Conservation (phyloP, 2,797 vertebrate genomes). For the Darevskia nairensis region DNA sequence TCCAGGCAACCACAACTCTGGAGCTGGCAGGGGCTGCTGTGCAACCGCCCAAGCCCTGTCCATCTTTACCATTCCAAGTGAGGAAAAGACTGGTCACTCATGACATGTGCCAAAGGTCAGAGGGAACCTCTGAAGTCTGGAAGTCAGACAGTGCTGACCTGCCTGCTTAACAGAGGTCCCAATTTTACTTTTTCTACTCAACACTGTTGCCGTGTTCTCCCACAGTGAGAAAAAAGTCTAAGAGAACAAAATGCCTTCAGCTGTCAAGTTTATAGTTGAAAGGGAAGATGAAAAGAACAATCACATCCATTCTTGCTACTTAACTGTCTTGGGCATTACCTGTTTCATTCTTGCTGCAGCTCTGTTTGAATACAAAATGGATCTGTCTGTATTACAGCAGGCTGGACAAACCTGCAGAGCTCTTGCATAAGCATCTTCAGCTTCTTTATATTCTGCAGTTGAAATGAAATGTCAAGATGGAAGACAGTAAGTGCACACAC, state of each 20-base stretch:
- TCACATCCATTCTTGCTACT: not conserved
- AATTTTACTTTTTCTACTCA: not conserved
- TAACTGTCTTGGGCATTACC: constrained; percentile 73
- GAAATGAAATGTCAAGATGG: constrained; percentile 16
- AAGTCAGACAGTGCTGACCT: not conserved
- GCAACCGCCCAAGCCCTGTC: not conserved
- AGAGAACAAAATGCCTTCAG: not conserved
- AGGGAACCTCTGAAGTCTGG: not conserved
- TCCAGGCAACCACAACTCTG: not conserved
- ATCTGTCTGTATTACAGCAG: constrained; percentile 85
- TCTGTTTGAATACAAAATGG: constrained; percentile 93
- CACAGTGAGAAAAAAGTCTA: not conserved
- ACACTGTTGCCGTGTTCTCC: too few relatives aligned
- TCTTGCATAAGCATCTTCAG: constrained; percentile 86
- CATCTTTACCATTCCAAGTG: not conserved
- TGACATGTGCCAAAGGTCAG: not conserved
- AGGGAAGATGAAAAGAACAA: not conserved
- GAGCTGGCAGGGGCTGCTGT: not conserved
- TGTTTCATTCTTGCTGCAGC: constrained; percentile 91
- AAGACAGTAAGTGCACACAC: not conserved
- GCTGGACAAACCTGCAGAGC: constrained; percentile 87
- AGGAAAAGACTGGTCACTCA: not conserved
- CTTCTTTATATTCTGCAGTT: constrained; percentile 83
- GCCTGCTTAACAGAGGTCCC: not conserved
- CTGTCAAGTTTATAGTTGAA: not conserved